phyloP scores from a whole-genome alignment of 1,140 invertebrate species.

The Camponotus pennsylvanicus region DNA sequence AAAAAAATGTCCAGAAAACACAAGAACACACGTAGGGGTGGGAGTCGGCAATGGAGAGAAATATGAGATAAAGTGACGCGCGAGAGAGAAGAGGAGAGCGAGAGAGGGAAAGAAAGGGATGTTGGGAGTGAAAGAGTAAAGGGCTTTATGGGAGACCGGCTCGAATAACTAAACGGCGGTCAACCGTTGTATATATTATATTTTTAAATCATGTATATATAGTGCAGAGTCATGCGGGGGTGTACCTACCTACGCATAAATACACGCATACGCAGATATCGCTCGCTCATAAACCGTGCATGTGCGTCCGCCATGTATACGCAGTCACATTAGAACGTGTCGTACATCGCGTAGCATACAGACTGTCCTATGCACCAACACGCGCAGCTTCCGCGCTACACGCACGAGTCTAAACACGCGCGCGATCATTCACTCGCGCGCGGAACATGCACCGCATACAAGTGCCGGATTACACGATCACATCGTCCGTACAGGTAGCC shows the following conservation, averaged over 20 bases:
- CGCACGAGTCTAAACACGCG: constrained; percentile 18
- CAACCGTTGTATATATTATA: constrained; percentile 79
- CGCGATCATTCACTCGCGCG: constrained; percentile 10
- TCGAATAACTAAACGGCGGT: constrained; percentile 74
- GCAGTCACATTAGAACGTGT: constrained; percentile 60
- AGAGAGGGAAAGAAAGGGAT: background rate
- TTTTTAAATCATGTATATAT: constrained; percentile 77
- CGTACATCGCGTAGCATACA: constrained; percentile 57
- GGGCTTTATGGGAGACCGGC: constrained; percentile 66
- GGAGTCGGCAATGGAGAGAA: constrained; percentile 38
- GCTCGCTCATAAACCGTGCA: constrained; percentile 21
- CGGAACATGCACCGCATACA: constrained; percentile 44
- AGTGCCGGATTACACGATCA: constrained; percentile 63
- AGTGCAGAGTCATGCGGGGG: constrained; percentile 3
- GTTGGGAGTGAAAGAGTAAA: constrained; percentile 31
- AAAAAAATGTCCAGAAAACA: constrained; percentile 41
- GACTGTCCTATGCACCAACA: constrained; percentile 16
- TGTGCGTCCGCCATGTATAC: constrained; percentile 23
- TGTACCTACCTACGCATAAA: constrained; percentile 15
- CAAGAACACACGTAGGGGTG: constrained; percentile 1
- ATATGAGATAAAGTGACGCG: constrained; percentile 30
- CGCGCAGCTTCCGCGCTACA: background rate
- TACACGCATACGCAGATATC: no score
- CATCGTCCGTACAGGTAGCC: constrained; percentile 34
- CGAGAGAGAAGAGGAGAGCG: background rate